Evolutionary conservation across 2,113 vertebrate species (phyloP).

Genomic region (Pseudonaja textilis): DNA sequence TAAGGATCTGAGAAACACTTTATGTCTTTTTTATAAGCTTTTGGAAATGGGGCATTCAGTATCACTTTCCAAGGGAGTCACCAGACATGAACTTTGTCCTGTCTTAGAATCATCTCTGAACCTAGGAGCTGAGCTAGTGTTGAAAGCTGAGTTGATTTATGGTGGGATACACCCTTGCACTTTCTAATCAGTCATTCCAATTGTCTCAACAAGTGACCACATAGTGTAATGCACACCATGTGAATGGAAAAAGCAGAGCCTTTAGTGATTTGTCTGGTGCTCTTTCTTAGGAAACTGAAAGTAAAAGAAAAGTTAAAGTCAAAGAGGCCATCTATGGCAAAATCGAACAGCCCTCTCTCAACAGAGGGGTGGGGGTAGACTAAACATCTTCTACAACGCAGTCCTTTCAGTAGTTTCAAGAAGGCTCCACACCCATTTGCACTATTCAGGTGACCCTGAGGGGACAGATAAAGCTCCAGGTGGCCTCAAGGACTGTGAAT

Average conservation of each 20-base stretch:
- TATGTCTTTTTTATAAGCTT: not conserved
- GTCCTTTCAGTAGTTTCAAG: too few species aligned
- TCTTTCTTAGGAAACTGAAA: not conserved
- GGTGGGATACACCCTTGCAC: not conserved
- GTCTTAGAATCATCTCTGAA: not conserved
- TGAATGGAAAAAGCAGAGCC: not conserved
- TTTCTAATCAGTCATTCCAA: not conserved
- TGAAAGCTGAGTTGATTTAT: not conserved
- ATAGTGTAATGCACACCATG: not conserved
- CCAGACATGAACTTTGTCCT: not conserved
- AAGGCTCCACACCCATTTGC: too few species aligned
- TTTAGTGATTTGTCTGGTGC: not conserved
- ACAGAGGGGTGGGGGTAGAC: too few species aligned
- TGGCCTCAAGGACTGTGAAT: too few species aligned
- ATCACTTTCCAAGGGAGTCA: not conserved
- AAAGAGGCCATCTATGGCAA: too few species aligned
- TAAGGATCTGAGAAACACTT: not conserved
- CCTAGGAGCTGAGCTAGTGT: not conserved
- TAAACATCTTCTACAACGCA: too few species aligned
- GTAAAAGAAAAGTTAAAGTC: not conserved
- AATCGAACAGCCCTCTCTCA: too few species aligned
- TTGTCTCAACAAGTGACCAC: not conserved
- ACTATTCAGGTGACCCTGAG: too few species aligned
- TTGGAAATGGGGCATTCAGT: not conserved
- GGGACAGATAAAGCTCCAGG: too few species aligned